Evolutionary conservation across 2,113 vertebrate species (phyloP).

Genomic region (Hippopotamus amphibius): DNA sequence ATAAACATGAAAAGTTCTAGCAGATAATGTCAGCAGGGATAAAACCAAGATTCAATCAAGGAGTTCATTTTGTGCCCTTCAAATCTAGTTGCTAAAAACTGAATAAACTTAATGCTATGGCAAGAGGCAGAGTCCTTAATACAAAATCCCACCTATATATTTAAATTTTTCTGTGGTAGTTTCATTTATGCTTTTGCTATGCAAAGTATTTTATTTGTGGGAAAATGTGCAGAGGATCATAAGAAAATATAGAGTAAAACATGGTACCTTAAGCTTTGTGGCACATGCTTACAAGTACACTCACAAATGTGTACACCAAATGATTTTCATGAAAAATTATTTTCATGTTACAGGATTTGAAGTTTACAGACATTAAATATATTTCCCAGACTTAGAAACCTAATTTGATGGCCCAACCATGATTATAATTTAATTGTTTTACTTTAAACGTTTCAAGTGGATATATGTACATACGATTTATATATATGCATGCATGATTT

Average conservation of each 20-base stretch:
- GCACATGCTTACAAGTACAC: background rate
- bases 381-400: background rate
- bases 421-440: background rate
- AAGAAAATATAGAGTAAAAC: background rate
- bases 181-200: background rate
- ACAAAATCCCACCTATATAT: background rate
- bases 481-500: background rate
- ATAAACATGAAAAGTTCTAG: background rate
- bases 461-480: background rate
- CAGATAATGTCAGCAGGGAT: background rate
- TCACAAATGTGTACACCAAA: background rate
- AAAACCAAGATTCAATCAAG: background rate
- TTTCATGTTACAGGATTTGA: background rate
- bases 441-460: background rate
- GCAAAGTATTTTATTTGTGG: background rate
- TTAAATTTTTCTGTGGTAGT: background rate
- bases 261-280: background rate
- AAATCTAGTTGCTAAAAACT: background rate
- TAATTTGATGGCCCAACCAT: background rate
- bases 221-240: background rate
- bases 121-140: background rate
- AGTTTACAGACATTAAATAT: background rate
- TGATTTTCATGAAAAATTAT: background rate
- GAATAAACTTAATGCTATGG: background rate
- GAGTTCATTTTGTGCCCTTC: background rate